Evolutionary conservation across 1,140 invertebrate species (phyloP).

Genomic region (Bombus turneri): DNA sequence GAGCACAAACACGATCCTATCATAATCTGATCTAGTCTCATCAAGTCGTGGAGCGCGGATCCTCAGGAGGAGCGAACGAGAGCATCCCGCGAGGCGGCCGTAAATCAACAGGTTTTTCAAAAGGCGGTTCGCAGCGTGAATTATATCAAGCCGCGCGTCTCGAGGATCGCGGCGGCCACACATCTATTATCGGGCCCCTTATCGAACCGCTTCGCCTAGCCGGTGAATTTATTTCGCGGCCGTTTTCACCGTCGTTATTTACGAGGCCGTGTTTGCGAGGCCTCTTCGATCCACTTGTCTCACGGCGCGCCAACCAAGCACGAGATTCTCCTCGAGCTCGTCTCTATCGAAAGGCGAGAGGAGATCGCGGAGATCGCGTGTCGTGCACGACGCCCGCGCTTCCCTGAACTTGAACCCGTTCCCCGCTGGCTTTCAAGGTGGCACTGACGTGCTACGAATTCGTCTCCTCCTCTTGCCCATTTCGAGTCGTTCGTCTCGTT

Average conservation of each 20-base stretch:
- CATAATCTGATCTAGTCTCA: background rate
- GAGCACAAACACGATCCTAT: background rate
- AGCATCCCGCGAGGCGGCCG: background rate
- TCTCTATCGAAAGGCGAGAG: slow-evolving; percentile 49
- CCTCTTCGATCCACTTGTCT: slow-evolving; percentile 65
- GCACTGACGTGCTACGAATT: slow-evolving; percentile 49
- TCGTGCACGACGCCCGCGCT: slow-evolving; percentile 53
- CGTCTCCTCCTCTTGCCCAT: background rate
- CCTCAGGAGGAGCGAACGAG: background rate
- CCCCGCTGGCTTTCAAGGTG: slow-evolving; percentile 8
- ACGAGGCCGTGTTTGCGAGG: slow-evolving; percentile 14
- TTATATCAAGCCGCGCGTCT: slow-evolving; percentile 32
- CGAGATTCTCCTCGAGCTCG: slow-evolving; percentile 24
- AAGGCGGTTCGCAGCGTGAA: slow-evolving; percentile 27
- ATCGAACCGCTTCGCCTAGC: slow-evolving; percentile 41
- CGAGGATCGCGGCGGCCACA: slow-evolving; percentile 18
- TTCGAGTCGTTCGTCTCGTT: background rate
- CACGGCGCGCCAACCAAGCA: slow-evolving; percentile 41
- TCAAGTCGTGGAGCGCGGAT: background rate
- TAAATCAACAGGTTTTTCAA: slow-evolving; percentile 47
- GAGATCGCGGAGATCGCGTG: slow-evolving; percentile 22
- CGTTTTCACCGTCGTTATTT: slow-evolving; percentile 38
- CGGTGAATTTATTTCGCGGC: slow-evolving; percentile 46
- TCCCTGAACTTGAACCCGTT: slow-evolving; percentile 73
- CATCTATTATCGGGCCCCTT: slow-evolving; percentile 49